Percentiles rank a stretch among this genome's conserved stretches.
Conservation (phyloP, 2,888 invertebrate genomes). For the Hirtodrosophila duncani region DNA sequence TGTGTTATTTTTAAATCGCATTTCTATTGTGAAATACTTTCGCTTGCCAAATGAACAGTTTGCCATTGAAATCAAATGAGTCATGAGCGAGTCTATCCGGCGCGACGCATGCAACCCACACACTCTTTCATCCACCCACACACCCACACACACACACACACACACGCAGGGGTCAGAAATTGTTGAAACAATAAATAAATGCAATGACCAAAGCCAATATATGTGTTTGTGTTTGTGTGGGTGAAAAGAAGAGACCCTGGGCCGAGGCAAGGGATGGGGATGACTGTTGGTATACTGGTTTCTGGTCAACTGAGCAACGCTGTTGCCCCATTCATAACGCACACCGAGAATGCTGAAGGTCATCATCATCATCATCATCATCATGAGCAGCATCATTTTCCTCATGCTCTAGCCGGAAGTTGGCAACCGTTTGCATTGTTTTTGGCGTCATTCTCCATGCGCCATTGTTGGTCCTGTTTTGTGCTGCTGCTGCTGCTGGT, state of each 20-base stretch:
- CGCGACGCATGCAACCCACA: too few species aligned
- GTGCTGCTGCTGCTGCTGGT: slow-evolving; percentile 5
- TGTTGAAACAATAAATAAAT: slow-evolving; percentile 55
- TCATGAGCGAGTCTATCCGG: slow-evolving; percentile 49
- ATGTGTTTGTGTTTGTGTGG: not conserved
- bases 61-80: slow-evolving; percentile 64
- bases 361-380: slow-evolving; percentile 30
- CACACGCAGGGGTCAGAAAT: not conserved
- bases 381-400: slow-evolving; percentile 13
- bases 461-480: slow-evolving; percentile 50
- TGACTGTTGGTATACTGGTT: slow-evolving; percentile 39
- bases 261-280: slow-evolving; percentile 18
- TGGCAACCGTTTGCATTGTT: slow-evolving; percentile 72
- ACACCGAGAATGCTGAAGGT: slow-evolving; percentile 38
- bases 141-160: too few species aligned
- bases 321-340: slow-evolving; percentile 24
- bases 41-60: slow-evolving; percentile 61
- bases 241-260: slow-evolving; percentile 22
- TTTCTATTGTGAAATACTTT: slow-evolving; percentile 44
- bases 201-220: slow-evolving; percentile 15
- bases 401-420: slow-evolving; percentile 55
- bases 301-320: slow-evolving; percentile 62
- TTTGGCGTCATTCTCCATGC: slow-evolving; percentile 49
- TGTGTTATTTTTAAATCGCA: too few species aligned
- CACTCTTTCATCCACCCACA: too few species aligned